Evolutionary conservation across 2,797 vertebrate species (phyloP).

Genomic region (Enteromius afrohamiltoni): DNA sequence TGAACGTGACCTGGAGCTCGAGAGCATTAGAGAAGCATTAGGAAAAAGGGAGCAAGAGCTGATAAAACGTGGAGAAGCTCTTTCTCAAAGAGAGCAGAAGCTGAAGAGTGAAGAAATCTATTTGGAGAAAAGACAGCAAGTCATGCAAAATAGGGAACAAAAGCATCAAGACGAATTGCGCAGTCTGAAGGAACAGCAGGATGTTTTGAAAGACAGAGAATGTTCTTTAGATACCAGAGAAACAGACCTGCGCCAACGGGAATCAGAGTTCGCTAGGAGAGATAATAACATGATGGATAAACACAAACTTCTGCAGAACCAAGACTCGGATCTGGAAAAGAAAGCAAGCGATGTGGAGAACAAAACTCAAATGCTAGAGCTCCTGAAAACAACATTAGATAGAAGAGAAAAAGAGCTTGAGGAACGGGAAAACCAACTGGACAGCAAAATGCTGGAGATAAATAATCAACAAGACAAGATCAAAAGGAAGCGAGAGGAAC

Average conservation of each 20-base stretch:
- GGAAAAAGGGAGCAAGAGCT: constrained; percentile 60
- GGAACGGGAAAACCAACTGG: constrained; percentile 40
- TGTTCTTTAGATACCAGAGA: constrained; percentile 41
- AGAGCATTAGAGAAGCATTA: constrained; percentile 49
- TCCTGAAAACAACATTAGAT: constrained; percentile 25
- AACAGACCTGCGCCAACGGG: neutral
- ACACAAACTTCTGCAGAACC: constrained; percentile 17
- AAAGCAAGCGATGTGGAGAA: constrained; percentile 20
- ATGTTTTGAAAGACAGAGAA: constrained; percentile 33
- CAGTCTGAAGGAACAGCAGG: constrained; percentile 45
- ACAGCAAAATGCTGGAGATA: constrained; percentile 53
- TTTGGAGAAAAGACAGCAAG: constrained; percentile 44
- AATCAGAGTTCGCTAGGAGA: constrained; percentile 35
- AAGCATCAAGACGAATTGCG: neutral
- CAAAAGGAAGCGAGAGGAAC: constrained; percentile 65
- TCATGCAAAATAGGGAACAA: constrained; percentile 50
- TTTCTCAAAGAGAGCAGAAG: constrained; percentile 49
- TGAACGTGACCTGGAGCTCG: constrained; percentile 51
- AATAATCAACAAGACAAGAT: constrained; percentile 67
- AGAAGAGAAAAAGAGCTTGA: constrained; percentile 40
- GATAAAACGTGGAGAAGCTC: constrained; percentile 43
- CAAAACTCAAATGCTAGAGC: constrained; percentile 29
- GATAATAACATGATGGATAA: constrained; percentile 16
- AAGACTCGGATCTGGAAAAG: constrained; percentile 18
- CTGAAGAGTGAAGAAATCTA: constrained; percentile 48